Percentiles rank a stretch among this genome's conserved stretches.
Conservation (phyloP, 2,797 vertebrate species). For the Melanotaenia pygmaea region DNA sequence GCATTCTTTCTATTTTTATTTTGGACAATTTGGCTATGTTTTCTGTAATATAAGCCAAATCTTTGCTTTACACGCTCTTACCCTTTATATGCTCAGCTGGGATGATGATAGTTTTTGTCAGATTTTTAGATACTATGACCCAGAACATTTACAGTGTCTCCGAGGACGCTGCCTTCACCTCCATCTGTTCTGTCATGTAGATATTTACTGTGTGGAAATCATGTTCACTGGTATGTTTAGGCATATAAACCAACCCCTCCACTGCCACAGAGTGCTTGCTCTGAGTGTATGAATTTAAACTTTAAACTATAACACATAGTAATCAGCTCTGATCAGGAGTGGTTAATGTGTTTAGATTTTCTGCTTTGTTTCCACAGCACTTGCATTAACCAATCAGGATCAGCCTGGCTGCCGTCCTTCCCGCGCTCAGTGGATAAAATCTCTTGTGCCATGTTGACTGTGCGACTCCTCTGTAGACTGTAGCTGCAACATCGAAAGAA, state of each 20-base stretch:
- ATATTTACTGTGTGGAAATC: conserved; percentile 49
- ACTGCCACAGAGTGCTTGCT: conserved; percentile 50
- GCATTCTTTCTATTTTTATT: conserved; percentile 33
- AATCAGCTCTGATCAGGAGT: conserved; percentile 20
- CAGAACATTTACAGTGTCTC: conserved; percentile 36
- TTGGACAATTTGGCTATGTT: conserved; percentile 37
- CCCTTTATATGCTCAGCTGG: conserved; percentile 26
- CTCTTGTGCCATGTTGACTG: conserved; percentile 73
- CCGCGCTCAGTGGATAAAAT: conserved; percentile 54
- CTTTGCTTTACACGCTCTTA: conserved; percentile 18
- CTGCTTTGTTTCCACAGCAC: conserved; percentile 53
- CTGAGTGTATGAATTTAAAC: conserved; percentile 22
- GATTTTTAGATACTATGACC: conserved; percentile 19
- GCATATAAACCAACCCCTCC: conserved; percentile 39
- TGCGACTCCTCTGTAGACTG: conserved; percentile 46
- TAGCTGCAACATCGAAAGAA: conserved; percentile 43
- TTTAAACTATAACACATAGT: conserved; percentile 6
- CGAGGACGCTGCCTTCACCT: conserved; percentile 27
- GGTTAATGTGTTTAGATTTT: conserved; percentile 14
- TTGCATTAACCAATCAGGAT: conserved; percentile 47
- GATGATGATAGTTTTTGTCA: conserved; percentile 30
- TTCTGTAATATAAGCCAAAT: conserved; percentile 52
- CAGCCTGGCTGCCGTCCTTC: conserved; percentile 38
- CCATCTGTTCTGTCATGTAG: conserved; percentile 37
- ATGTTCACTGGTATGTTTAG: conserved; percentile 39